Base-by-base conservation (phyloP, 2,113 vertebrate genomes). In the Diphyllodes magnificus region DNA sequence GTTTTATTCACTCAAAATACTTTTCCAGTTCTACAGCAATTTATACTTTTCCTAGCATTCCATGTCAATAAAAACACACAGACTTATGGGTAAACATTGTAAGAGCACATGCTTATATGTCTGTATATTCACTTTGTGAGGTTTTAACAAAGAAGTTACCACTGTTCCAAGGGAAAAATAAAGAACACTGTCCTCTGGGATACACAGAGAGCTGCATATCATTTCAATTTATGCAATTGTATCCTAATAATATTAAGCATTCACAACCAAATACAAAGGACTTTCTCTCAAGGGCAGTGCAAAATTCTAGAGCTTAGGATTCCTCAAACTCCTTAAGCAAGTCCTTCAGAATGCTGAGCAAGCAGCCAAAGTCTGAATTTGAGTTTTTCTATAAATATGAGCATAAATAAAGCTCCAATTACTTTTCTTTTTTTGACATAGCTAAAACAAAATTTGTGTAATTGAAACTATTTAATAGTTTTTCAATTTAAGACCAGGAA, bases 11-110 rank as follows among this genome's bases (percentile, higher is more conserved):
- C 91, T 94, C 79, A 77, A 73, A 92, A 97, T 83, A 89, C 95
- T 97, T 95, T 93, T 94, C 96, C 96, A 94, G 96, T 96, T 97
- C 95, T 80, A 86, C 71, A 86, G 95, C 97, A 97, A 96, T 97
- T 97, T 96, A 97, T 93, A 96, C 96, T 96, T 95, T 93, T 95
- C 75, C 88, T 93, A 93, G 85, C 82, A 66, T 90, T 86, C 61
- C 61, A 81, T 7, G 78, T 92, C 93, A 79, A 54, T 65, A 92
- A 89, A 95, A 91, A 50, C 25, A 87, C 27, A 44, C 13, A 85
- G 80, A 80, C 47, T 72, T 76, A 56, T 50, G 92, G 76, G 87
- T 83, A 85, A 86, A 76, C 64, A 68, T 20, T 83, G 5, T 13
- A 86, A 82, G 35, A 92, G 25, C 37, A 91, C 81, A 86, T 20